These are phyloP conservation scores for Diogma glabrata DNA, from an alignment of 2,888 invertebrate genomes.

Conservation along the genomic window DNA sequence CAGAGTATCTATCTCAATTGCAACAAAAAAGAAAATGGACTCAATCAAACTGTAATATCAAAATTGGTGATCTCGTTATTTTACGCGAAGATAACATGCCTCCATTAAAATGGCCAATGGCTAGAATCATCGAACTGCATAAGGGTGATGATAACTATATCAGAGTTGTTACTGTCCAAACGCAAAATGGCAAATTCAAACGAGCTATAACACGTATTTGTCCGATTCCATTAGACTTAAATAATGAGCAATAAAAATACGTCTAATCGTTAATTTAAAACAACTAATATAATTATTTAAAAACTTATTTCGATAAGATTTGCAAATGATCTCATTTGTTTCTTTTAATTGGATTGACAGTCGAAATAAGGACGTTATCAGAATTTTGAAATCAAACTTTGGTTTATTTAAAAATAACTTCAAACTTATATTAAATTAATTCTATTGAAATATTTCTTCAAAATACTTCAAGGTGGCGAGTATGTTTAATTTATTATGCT, in stretches of 20 bases:
- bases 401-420: too few species aligned
- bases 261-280: too few species aligned
- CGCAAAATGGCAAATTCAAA: slow-evolving; percentile 16
- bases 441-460: background rate
- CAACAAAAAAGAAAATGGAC: slow-evolving; percentile 21
- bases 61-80: slow-evolving; percentile 18
- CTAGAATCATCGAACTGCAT: slow-evolving; percentile 17
- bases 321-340: too few species aligned
- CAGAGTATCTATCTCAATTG: slow-evolving; percentile 19
- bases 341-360: too few species aligned
- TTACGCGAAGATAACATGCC: slow-evolving; percentile 14
- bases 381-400: too few species aligned
- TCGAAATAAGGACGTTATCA: too few species aligned
- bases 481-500: too few species aligned
- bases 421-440: too few species aligned
- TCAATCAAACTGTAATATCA: slow-evolving; percentile 7
- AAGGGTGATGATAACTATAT: slow-evolving; percentile 19
- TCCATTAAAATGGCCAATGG: slow-evolving; percentile 18
- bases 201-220: background rate
- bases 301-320: too few species aligned
- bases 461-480: background rate
- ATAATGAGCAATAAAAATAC: too few species aligned
- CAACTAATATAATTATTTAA: too few species aligned
- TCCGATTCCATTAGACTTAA: background rate
- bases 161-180: slow-evolving; percentile 19